Percentiles rank a stretch among this genome's conserved stretches.
Conservation (phyloP, 1,140 invertebrate species). For the Atta cephalotes region DNA sequence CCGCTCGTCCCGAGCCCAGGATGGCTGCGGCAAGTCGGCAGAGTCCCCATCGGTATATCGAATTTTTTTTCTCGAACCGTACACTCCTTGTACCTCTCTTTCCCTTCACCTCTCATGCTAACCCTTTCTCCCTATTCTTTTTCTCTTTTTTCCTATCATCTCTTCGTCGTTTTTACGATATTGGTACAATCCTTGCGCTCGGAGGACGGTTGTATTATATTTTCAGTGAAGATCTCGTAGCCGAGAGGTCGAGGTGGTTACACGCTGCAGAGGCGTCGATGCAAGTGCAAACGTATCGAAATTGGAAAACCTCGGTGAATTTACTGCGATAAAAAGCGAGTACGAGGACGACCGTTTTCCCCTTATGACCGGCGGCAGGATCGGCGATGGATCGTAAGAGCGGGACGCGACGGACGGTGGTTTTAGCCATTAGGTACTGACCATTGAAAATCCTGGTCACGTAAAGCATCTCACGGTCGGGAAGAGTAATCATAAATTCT, state of each 20-base stretch:
- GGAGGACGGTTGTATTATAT: slow-evolving; percentile 43
- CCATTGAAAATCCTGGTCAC: slow-evolving; percentile 78
- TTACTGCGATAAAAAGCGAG: slow-evolving; percentile 48
- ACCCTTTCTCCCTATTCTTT: slow-evolving; percentile 9
- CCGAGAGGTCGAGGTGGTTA: not conserved
- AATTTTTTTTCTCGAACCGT: slow-evolving; percentile 34
- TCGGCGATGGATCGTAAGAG: slow-evolving; percentile 42
- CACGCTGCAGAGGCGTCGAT: not conserved
- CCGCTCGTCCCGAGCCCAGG: slow-evolving; percentile 16
- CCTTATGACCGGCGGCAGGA: slow-evolving; percentile 28
- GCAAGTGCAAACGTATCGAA: slow-evolving; percentile 52
- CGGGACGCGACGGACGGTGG: slow-evolving; percentile 34
- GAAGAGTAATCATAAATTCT: slow-evolving; percentile 81
- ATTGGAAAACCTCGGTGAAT: slow-evolving; percentile 61
- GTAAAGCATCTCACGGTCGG: slow-evolving; percentile 78
- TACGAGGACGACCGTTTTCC: slow-evolving; percentile 33
- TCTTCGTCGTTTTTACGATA: slow-evolving; percentile 54
- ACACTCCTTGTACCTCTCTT: not conserved
- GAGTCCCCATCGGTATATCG: slow-evolving; percentile 36
- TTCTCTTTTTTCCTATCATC: slow-evolving; percentile 15
- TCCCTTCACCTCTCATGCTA: not conserved
- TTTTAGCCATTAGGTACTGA: slow-evolving; percentile 68
- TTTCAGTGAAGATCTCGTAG: slow-evolving; percentile 10
- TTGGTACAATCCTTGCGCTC: slow-evolving; percentile 48
- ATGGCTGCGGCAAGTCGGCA: slow-evolving; percentile 33